Conservation (phyloP, 1,140 invertebrate genomes). For the Philopotamus ludificatus region DNA sequence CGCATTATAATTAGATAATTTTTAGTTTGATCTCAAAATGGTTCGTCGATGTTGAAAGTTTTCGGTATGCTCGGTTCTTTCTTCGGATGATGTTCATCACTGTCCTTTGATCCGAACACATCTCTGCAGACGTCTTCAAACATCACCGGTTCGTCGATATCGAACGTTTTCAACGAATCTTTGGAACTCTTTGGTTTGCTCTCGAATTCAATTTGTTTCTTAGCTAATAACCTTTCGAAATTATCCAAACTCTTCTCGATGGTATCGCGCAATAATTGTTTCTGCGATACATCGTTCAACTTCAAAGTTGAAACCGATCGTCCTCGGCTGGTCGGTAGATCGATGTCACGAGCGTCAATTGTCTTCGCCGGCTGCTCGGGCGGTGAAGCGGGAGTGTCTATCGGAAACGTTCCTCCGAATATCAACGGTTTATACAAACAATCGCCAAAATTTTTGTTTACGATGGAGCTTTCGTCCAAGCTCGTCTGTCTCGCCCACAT, state of each 20-base stretch:
- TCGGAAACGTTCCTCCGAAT: constrained; percentile 80
- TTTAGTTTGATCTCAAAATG: constrained; percentile 52
- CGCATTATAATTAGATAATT: no score
- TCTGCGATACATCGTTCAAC: constrained; percentile 5
- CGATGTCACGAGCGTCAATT: constrained; percentile 27
- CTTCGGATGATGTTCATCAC: constrained; percentile 42
- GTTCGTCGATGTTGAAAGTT: constrained; percentile 64
- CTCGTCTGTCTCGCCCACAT: constrained; percentile 53
- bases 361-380: constrained; percentile 42
- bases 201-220: constrained; percentile 30
- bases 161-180: constrained; percentile 43
- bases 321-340: constrained; percentile 25
- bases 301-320: constrained; percentile 21
- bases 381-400: constrained; percentile 64
- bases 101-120: constrained; percentile 3
- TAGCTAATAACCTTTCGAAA: constrained; percentile 46
- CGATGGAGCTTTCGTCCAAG: constrained; percentile 22
- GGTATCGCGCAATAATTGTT: constrained; percentile 41
- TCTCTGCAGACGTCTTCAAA: constrained; percentile 7
- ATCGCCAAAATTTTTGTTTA: constrained; percentile 37
- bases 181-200: constrained; percentile 31
- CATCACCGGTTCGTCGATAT: constrained; percentile 35
- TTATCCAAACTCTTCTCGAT: constrained; percentile 47
- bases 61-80: constrained; percentile 52
- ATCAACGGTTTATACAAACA: constrained; percentile 63